Evolutionary conservation across 53 echinoderm and acorn worm species (phyloP).

Genomic region (Pentamera pediparva): DNA sequence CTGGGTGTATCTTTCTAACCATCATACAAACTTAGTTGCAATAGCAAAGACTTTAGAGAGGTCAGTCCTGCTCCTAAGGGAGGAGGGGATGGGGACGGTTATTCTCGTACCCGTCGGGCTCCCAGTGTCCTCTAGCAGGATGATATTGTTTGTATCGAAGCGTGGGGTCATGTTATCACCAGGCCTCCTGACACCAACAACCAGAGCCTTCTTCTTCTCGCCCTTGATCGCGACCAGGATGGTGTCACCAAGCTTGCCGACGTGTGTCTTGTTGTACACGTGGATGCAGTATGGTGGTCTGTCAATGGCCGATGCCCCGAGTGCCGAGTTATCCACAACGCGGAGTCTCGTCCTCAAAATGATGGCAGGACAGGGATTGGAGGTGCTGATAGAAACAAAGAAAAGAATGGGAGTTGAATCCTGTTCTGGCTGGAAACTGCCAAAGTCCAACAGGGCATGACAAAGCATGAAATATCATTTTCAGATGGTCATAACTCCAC

Average conservation of each 20-base stretch:
- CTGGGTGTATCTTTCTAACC: not conserved
- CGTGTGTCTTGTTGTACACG: conserved; percentile 79
- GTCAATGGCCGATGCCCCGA: conserved; percentile 60
- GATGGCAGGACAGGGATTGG: conserved; percentile 43
- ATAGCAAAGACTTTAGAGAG: conserved; percentile 93
- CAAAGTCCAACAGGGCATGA: too few species aligned
- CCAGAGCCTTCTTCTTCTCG: conserved; percentile 84
- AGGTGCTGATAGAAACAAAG: conserved; percentile 48
- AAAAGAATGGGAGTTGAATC: too few species aligned
- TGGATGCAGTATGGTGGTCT: conserved; percentile 84
- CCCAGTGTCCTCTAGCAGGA: conserved; percentile 76
- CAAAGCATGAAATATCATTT: too few species aligned
- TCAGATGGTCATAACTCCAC: too few species aligned
- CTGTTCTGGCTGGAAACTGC: too few species aligned
- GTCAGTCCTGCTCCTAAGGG: conserved; percentile 68
- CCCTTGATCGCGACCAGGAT: conserved; percentile 70
- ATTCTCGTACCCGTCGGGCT: conserved; percentile 95
- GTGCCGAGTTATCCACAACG: conserved; percentile 85
- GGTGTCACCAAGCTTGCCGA: conserved; percentile 80
- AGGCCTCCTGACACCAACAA: conserved; percentile 71
- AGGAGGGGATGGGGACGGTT: conserved; percentile 77
- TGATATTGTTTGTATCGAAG: conserved; percentile 91
- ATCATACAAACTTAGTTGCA: conserved; percentile 78
- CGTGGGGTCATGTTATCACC: conserved; percentile 67
- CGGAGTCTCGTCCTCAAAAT: conserved; percentile 69